These are phyloP conservation scores for Pongo pygmaeus DNA, from an alignment of 2,113 vertebrate genomes.

Conservation along the genomic window DNA sequence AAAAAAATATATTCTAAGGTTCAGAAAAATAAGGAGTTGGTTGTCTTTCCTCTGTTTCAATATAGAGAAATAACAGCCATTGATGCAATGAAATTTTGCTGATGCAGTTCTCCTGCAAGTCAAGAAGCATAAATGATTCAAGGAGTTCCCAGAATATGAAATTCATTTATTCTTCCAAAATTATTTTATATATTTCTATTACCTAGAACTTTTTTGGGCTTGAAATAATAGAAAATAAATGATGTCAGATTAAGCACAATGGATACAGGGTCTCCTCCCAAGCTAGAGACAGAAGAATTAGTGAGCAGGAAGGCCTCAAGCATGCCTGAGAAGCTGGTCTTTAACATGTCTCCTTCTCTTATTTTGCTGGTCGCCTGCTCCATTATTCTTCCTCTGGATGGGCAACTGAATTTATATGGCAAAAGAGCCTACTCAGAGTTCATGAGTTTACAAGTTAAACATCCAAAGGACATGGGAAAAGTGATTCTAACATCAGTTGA, in stretches of 20 bases:
- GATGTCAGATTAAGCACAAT: background rate
- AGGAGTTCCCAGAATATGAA: background rate
- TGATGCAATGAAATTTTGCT: background rate
- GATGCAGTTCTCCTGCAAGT: background rate
- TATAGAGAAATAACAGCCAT: background rate
- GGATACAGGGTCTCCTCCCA: background rate
- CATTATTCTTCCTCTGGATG: background rate
- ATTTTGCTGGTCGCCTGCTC: rapidly evolving
- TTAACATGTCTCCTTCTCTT: background rate
- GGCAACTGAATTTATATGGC: background rate
- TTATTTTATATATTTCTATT: background rate
- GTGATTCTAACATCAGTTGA: background rate
- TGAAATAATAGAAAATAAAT: background rate
- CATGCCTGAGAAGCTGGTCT: background rate
- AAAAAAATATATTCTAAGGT: background rate
- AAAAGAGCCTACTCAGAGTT: background rate
- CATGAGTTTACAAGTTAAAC: background rate
- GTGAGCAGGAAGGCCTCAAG: background rate
- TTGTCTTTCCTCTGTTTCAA: background rate
- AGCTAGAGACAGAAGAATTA: background rate
- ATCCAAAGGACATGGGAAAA: background rate
- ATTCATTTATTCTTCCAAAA: background rate
- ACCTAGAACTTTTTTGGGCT: background rate
- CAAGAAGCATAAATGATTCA: background rate
- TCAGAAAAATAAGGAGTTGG: background rate